Evolutionary conservation across 2,888 invertebrate genomes (phyloP).

Genomic region (Bugula neritina): DNA sequence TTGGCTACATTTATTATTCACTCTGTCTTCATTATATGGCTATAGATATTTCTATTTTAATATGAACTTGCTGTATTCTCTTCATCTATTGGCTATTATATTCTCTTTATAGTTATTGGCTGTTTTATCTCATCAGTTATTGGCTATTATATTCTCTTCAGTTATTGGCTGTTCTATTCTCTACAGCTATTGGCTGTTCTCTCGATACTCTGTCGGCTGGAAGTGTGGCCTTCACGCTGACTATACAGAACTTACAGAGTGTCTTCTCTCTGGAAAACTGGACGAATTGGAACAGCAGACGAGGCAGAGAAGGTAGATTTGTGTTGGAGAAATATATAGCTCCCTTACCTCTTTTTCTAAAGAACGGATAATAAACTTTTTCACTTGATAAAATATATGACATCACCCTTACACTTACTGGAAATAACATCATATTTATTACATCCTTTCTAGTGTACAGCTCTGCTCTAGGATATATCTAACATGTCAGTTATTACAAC

Average conservation of each 20-base stretch:
- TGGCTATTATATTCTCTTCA: not conserved
- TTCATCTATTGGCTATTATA: not conserved
- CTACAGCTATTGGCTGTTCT: constrained; percentile 15
- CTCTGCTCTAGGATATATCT: too few species aligned
- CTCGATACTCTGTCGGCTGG: constrained; percentile 38
- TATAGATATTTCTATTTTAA: too few species aligned
- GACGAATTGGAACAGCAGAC: constrained; percentile 76
- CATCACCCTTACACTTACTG: too few species aligned
- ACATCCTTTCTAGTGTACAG: too few species aligned
- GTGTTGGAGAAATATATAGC: not conserved
- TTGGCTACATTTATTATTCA: too few species aligned
- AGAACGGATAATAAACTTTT: too few species aligned
- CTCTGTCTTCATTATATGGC: too few species aligned
- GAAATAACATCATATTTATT: too few species aligned
- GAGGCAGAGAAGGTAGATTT: constrained; percentile 11
- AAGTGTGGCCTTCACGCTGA: constrained; percentile 92
- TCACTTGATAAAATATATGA: not conserved
- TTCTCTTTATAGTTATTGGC: not conserved
- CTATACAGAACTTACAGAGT: constrained; percentile 79
- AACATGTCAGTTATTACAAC: too few species aligned
- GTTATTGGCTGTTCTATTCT: constrained; percentile 6
- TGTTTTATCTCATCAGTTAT: not conserved
- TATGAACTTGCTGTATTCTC: too few species aligned
- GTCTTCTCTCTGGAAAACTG: constrained; percentile 59
- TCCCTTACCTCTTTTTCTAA: not conserved